A percentile compares a stretch with the other conserved stretches of the same genome.
Conservation (phyloP, 2,113 vertebrate species). For the Dolichallabes microphthalmus region DNA sequence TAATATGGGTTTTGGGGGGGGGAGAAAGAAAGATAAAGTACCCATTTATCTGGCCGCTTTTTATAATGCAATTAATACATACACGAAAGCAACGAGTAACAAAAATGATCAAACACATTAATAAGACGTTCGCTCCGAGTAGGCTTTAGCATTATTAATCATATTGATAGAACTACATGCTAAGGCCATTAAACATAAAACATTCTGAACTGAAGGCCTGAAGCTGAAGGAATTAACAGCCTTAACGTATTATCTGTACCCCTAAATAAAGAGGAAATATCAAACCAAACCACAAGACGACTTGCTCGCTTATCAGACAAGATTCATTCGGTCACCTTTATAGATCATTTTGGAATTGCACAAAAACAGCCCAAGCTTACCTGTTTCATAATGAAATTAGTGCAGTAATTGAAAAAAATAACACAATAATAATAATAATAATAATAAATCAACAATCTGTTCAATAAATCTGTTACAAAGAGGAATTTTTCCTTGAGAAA, state of each 20-base stretch:
- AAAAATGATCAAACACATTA: background rate
- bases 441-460: background rate
- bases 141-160: constrained; percentile 23
- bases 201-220: constrained; percentile 11
- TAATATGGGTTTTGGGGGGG: background rate
- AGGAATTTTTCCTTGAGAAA: background rate
- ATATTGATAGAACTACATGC: constrained; percentile 23
- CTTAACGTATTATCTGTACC: background rate
- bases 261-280: constrained; percentile 15
- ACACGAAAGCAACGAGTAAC: constrained; percentile 16
- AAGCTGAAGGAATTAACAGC: constrained; percentile 9
- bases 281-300: background rate
- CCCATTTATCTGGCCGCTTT: background rate
- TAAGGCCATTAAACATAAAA: too few relatives aligned
- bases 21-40: too few relatives aligned
- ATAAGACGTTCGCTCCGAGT: background rate
- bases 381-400: background rate
- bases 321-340: background rate
- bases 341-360: constrained; percentile 4
- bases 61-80: background rate
- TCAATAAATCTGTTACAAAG: background rate
- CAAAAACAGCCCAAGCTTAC: background rate
- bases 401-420: background rate
- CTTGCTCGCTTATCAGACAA: background rate
- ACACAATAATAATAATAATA: too few relatives aligned